These are phyloP conservation scores for Melanargia galathea DNA, from an alignment of 2,888 invertebrate genomes.

Conservation along the genomic window DNA sequence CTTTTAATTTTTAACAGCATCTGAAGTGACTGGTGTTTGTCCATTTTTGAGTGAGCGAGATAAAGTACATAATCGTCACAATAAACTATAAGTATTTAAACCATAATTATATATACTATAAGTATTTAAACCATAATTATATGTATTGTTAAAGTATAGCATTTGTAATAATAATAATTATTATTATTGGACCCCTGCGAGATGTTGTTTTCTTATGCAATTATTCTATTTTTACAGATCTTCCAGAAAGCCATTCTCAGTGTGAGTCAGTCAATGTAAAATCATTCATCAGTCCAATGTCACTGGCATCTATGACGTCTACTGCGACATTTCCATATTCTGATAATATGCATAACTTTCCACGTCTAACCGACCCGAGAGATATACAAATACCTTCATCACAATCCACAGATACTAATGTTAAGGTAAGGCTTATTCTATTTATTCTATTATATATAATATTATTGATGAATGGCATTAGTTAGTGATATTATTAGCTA, in stretches of 20 bases:
- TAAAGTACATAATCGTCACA: no score
- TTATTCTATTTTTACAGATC: slow-evolving; percentile 49
- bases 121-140: no score
- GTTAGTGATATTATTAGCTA: no score
- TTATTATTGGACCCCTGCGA: neutral
- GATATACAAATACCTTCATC: slow-evolving; percentile 66
- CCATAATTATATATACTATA: no score
- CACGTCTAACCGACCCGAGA: slow-evolving; percentile 66
- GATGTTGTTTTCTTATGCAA: neutral
- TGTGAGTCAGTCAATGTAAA: slow-evolving; percentile 51
- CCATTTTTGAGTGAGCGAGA: no score
- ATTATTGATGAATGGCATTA: neutral
- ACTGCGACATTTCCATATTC: slow-evolving; percentile 59
- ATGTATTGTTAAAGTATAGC: no score
- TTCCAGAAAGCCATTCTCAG: slow-evolving; percentile 51
- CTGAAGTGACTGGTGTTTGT: no score
- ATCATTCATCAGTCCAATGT: slow-evolving; percentile 66
- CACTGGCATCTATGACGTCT: slow-evolving; percentile 63
- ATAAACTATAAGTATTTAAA: no score
- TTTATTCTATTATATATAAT: slow-evolving; percentile 32
- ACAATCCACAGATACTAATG: slow-evolving; percentile 45
- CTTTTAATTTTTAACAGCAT: no score
- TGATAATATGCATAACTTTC: slow-evolving; percentile 55
- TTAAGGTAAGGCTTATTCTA: slow-evolving; percentile 51
- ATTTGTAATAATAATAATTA: no score